A percentile compares a stretch with the other conserved stretches of the same genome.
Conservation (phyloP, 35 echinoderm and acorn worm species). For the Lytechinus pictus region DNA sequence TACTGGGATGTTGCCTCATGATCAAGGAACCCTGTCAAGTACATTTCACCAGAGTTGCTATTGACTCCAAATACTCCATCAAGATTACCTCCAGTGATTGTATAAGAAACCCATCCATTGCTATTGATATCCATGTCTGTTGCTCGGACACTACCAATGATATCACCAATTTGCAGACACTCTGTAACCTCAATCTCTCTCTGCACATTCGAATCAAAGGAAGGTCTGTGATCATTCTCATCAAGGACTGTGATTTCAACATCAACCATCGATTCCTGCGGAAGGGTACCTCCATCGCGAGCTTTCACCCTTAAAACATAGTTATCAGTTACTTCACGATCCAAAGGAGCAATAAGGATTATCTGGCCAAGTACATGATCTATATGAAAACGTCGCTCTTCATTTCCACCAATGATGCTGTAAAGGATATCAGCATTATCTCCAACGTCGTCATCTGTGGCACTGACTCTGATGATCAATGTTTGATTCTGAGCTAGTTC, state of each 20-base stretch:
- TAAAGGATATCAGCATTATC: slow-evolving; percentile 92
- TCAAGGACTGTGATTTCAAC: slow-evolving; percentile 83
- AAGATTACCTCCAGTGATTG: slow-evolving; percentile 73
- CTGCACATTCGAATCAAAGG: slow-evolving; percentile 53
- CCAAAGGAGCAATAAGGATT: slow-evolving; percentile 60
- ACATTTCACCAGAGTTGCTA: slow-evolving; percentile 69
- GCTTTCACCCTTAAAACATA: slow-evolving; percentile 81
- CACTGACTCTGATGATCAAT: slow-evolving; percentile 73
- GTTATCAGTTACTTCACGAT: slow-evolving; percentile 65
- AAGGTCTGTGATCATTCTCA: slow-evolving; percentile 91
- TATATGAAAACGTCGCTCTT: slow-evolving; percentile 74
- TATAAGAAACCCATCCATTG: slow-evolving; percentile 86
- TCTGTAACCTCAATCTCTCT: slow-evolving; percentile 80
- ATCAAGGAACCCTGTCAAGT: slow-evolving; percentile 81
- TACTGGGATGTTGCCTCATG: slow-evolving; percentile 84
- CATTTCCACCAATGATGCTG: slow-evolving; percentile 84
- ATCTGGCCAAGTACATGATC: slow-evolving; percentile 81
- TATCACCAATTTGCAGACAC: slow-evolving; percentile 80
- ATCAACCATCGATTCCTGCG: slow-evolving; percentile 49
- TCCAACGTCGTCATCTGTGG: slow-evolving; percentile 75
- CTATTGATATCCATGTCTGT: slow-evolving; percentile 77
- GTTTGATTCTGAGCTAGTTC: slow-evolving; percentile 77
- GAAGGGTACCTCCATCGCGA: slow-evolving; percentile 70
- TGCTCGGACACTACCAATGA: slow-evolving; percentile 72
- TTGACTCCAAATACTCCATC: slow-evolving; percentile 75